Evolutionary conservation across 2,113 vertebrate genomes (phyloP), one percentile per base, ranked within the genome.

Genomic region (Melanocharis versteri): DNA sequence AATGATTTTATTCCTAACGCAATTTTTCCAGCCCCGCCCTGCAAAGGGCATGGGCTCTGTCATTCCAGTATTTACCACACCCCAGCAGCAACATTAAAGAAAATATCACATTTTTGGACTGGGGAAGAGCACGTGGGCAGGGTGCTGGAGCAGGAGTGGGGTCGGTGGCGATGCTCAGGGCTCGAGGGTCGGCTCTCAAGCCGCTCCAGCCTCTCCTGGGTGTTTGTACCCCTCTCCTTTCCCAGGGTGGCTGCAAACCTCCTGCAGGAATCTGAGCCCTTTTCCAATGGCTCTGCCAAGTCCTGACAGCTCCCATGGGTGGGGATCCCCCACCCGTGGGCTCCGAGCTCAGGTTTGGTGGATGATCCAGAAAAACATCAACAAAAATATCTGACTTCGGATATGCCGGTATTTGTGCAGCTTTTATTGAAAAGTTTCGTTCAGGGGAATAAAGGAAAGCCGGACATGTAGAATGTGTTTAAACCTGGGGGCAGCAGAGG

Each of bases 401-500:
- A 7, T 48, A 1, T 23, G 37, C 60, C 10, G 20, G 31, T 18
- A 2, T 47, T 47, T 60, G 80, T 90, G 54, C 40, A 51, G 58
- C 57, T 92, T 89, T 91, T 60, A 50, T n/a, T 86, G 94, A 62
- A 73, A 88, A 60, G 45, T n/a, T 90, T 44, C 40, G 23, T 83
- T 66, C 89, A 51, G 69, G 90, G 86, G 39, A 76, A 80, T 91
- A 37, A 95, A 94, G 90, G 68, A 93, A 91, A 86, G 60, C 57
- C 42, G 62, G 91, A 15, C 68, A 53, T 92, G 91, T 19, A 58
- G 44, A 65, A 76, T 3, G 6, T 79, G 75, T 96, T 96, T 95
- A 94, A 95, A 77, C 62, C 83, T 39, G 30, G 84, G 77, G 45
- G 13, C 35, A 89, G 91, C 3, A 12, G 66, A 60, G 89, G 65